These are phyloP conservation scores for Paramormyrops kingsleyae DNA, from an alignment of 2,113 vertebrate species.

Conservation along the genomic window DNA sequence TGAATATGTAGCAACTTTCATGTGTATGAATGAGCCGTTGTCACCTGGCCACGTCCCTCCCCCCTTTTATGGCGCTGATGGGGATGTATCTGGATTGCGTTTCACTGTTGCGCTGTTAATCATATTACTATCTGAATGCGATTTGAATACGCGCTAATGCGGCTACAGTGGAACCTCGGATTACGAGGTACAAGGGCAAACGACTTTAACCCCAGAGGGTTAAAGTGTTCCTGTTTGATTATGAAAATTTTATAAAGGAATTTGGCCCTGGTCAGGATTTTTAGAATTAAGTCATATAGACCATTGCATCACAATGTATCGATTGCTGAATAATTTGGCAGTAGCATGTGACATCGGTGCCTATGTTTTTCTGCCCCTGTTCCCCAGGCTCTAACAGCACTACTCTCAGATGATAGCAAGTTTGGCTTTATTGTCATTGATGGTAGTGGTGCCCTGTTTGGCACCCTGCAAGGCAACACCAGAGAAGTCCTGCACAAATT, in stretches of 20 bases:
- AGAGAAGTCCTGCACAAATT: conserved; percentile 98
- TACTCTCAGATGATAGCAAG: conserved; percentile 97
- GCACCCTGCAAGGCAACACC: conserved; percentile 97
- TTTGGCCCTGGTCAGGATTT: neutral
- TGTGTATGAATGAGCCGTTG: no score
- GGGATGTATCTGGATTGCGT: no score
- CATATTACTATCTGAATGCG: no score
- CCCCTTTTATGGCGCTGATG: no score
- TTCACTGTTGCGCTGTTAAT: no score
- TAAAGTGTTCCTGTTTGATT: neutral
- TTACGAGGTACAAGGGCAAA: no score
- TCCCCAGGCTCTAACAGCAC: conserved; percentile 84
- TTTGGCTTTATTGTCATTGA: conserved; percentile 99
- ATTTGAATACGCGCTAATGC: no score
- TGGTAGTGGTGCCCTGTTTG: conserved; percentile 94
- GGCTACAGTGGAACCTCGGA: no score
- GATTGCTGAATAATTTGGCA: neutral
- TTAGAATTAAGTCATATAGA: neutral
- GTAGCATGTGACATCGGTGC: neutral
- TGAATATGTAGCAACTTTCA: no score
- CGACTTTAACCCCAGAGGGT: no score
- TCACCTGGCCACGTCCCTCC: no score
- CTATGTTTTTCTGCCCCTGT: neutral
- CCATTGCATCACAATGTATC: neutral
- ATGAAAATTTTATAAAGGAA: neutral